These are phyloP conservation scores for Olivierus martensii DNA, from an alignment of 1,140 invertebrate species.

Conservation along the genomic window DNA sequence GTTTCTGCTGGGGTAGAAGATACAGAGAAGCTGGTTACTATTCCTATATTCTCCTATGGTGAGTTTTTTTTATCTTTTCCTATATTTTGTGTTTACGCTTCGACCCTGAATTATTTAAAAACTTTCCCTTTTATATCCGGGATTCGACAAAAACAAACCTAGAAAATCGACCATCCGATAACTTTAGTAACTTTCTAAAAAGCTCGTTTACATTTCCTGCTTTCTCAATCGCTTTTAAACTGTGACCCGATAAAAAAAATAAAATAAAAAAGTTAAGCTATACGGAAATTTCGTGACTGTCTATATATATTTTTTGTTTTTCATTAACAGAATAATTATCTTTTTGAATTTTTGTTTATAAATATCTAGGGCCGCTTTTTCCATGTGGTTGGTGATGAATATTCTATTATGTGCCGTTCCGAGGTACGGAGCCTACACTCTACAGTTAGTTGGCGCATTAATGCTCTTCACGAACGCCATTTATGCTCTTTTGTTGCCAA, in stretches of 20 bases:
- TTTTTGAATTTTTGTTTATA: constrained; percentile 13
- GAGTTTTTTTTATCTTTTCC: constrained; percentile 24
- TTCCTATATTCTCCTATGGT: constrained; percentile 80
- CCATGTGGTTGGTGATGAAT: constrained; percentile 84
- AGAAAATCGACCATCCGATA: no score
- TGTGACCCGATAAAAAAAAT: not conserved
- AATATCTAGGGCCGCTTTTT: constrained; percentile 70
- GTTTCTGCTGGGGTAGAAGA: constrained; percentile 87
- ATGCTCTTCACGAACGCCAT: constrained; percentile 61
- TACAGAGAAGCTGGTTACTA: constrained; percentile 92
- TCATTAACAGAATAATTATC: not conserved
- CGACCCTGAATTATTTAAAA: no score
- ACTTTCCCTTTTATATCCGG: not conserved
- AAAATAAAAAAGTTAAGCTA: not conserved
- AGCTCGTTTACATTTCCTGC: no score
- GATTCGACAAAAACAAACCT: not conserved
- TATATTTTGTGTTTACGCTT: not conserved
- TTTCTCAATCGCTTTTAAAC: no score
- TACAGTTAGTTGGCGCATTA: constrained; percentile 60
- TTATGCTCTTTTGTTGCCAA: constrained; percentile 69
- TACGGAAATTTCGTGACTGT: not conserved
- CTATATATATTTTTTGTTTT: not conserved
- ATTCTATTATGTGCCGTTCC: constrained; percentile 79
- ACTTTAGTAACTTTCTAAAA: no score
- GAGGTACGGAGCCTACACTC: constrained; percentile 78